phyloP scores from a whole-genome alignment of 2,888 invertebrate species.

The Spilosoma lubricipeda region DNA sequence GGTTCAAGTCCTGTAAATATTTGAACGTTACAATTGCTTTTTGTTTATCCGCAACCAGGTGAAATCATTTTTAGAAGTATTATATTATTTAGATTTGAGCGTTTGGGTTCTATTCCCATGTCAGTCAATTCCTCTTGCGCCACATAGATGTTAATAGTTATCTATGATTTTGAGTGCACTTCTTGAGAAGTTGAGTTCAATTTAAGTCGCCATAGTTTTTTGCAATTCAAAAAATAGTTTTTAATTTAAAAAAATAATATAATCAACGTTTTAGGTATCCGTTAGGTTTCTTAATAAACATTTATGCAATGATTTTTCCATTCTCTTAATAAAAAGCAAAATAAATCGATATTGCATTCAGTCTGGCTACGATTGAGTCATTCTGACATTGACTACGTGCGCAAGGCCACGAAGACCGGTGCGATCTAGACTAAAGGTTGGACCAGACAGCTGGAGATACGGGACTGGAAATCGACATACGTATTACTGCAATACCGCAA shows the following conservation, averaged over 20 bases:
- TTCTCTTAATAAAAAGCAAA: not conserved
- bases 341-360: slow-evolving; percentile 4
- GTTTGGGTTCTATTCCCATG: no score
- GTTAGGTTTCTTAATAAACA: not conserved
- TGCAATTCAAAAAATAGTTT: not conserved
- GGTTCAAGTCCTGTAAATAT: not conserved
- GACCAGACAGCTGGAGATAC: not conserved
- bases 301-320: not conserved
- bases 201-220: not conserved
- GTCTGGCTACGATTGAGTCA: slow-evolving; percentile 28
- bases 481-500: not conserved
- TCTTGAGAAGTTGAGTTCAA: not conserved
- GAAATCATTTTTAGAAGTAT: no score
- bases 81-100: no score
- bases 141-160: no score
- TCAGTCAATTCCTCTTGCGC: no score
- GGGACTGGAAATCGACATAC: not conserved
- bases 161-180: no score
- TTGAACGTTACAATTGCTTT: not conserved
- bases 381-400: slow-evolving; percentile 24
- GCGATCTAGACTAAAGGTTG: not conserved
- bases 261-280: not conserved
- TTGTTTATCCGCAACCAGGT: no score
- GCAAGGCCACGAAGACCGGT: slow-evolving; percentile 29
- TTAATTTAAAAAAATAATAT: not conserved